Conservation (phyloP, 2,888 invertebrate genomes). For the Sesia bembeciformis region DNA sequence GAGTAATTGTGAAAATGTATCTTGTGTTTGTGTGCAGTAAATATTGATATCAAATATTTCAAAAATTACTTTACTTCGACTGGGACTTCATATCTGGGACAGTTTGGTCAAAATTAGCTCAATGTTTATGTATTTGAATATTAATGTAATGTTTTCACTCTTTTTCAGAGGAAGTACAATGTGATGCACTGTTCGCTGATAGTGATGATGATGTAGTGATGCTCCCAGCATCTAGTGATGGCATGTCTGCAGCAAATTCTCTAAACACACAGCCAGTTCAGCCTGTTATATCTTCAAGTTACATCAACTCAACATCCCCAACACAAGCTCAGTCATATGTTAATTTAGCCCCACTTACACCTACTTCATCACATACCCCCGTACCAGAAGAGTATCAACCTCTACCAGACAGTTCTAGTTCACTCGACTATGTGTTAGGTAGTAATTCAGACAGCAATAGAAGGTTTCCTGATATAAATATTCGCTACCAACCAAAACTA, state of each 20-base stretch:
- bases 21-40: no score
- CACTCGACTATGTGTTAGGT: slow-evolving; percentile 41
- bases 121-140: slow-evolving; percentile 1
- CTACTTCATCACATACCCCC: slow-evolving; percentile 50
- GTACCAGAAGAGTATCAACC: slow-evolving; percentile 67
- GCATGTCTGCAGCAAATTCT: slow-evolving; percentile 3
- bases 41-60: no score
- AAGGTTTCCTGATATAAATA: slow-evolving; percentile 39
- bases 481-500: slow-evolving; percentile 60
- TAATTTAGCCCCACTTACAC: slow-evolving; percentile 35
- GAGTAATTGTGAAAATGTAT: no score
- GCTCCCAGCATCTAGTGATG: slow-evolving; percentile 34
- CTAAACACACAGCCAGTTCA: not conserved
- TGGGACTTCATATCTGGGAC: not conserved
- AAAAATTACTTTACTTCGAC: no score
- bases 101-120: not conserved
- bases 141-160: not conserved
- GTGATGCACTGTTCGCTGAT: slow-evolving; percentile 77
- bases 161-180: slow-evolving; percentile 76
- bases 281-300: slow-evolving; percentile 42
- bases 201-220: slow-evolving; percentile 77
- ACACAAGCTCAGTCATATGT: slow-evolving; percentile 30
- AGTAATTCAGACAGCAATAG: slow-evolving; percentile 32
- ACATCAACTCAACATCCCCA: slow-evolving; percentile 49
- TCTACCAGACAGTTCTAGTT: slow-evolving; percentile 59